Evolutionary conservation across 1,140 invertebrate genomes (phyloP).

Genomic region (Saxidomus purpurata): DNA sequence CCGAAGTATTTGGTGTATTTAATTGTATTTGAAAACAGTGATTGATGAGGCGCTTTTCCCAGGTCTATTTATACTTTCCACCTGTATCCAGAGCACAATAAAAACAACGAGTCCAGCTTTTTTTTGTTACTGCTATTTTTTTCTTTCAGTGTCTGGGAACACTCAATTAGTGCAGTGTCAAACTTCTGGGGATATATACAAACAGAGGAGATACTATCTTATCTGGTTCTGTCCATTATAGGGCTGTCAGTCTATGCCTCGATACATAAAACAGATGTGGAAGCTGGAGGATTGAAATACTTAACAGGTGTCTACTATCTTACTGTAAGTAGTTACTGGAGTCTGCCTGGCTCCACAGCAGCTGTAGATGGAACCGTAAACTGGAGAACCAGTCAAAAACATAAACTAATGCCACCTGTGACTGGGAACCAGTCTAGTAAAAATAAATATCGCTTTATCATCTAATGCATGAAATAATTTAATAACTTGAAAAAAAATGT

Average conservation of each 20-base stretch:
- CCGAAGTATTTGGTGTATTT: too few species aligned
- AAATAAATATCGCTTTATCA: not conserved
- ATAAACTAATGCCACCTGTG: not conserved
- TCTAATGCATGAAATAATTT: not conserved
- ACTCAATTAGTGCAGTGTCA: constrained; percentile 42
- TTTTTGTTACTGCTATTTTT: not conserved
- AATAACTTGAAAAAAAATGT: not conserved
- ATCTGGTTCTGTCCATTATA: constrained; percentile 62
- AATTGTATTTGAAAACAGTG: not conserved
- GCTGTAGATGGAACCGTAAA: constrained; percentile 31
- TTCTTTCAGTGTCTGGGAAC: constrained; percentile 38
- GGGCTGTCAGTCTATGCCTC: constrained; percentile 34
- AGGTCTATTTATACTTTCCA: constrained; percentile 26
- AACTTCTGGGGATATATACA: constrained; percentile 33
- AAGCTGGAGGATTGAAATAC: constrained; percentile 35
- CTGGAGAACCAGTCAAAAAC: not conserved
- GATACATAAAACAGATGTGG: constrained; percentile 66
- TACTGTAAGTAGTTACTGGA: constrained; percentile 23
- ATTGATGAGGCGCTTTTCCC: not conserved
- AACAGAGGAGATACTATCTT: constrained; percentile 41
- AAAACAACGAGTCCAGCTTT: not conserved
- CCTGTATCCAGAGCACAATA: constrained; percentile 21
- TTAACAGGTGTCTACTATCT: constrained; percentile 67
- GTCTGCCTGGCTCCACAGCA: constrained; percentile 50
- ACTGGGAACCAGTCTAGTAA: not conserved